phyloP scores from a whole-genome alignment of 2,888 invertebrate genomes.

The Colostygia pectinataria region DNA sequence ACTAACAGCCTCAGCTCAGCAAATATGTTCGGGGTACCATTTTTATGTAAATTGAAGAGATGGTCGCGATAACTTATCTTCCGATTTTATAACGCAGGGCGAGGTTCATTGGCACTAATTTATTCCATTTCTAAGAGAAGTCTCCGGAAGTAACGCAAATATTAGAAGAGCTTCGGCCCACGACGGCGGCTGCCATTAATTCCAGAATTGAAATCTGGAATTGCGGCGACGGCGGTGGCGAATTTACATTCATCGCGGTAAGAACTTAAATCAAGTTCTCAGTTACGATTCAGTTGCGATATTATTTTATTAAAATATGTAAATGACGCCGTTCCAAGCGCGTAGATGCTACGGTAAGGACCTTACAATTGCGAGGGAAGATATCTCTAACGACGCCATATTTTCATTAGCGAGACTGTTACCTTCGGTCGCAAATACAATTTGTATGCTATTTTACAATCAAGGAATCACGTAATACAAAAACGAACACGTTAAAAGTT shows the following conservation, averaged over 20 bases:
- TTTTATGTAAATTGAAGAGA: not conserved
- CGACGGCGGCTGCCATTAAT: conserved; percentile 74
- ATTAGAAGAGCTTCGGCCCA: conserved; percentile 77
- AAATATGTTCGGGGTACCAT: too few species aligned
- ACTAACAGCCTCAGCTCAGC: conserved; percentile 18
- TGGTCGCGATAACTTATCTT: conserved; percentile 32
- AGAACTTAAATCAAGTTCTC: conserved; percentile 84
- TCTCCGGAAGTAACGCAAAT: conserved; percentile 80
- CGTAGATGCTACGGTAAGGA: conserved; percentile 72
- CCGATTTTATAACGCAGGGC: conserved; percentile 35
- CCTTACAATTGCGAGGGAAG: conserved; percentile 71
- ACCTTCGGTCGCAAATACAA: conserved; percentile 55
- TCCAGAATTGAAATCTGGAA: conserved; percentile 83
- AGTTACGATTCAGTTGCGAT: conserved; percentile 83
- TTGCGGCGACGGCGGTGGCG: conserved; percentile 75
- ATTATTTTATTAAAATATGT: conserved; percentile 84
- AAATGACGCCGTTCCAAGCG: conserved; percentile 73
- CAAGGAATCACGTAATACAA: conserved; percentile 12
- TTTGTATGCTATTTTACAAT: conserved; percentile 55
- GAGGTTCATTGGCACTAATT: conserved; percentile 68
- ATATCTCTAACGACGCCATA: conserved; percentile 76
- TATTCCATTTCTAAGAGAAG: conserved; percentile 77
- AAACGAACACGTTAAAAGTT: not conserved
- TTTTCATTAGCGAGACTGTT: conserved; percentile 74
- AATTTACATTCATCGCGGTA: conserved; percentile 83